Evolutionary conservation across 2,888 invertebrate genomes (phyloP), one percentile per base, ranked within the genome.

Genomic region (Dione juno): DNA sequence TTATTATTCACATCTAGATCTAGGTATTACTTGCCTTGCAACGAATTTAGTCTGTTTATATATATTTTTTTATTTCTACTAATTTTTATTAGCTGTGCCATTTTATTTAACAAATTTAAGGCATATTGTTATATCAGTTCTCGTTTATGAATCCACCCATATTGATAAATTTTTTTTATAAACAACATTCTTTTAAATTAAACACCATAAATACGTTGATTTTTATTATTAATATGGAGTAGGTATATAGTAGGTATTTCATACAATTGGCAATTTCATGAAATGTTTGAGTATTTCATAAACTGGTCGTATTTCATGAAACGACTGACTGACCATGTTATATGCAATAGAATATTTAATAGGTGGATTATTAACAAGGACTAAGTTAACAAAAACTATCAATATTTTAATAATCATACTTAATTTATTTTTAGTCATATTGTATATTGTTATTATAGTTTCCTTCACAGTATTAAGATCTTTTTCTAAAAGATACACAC

Each of bases 11-110:
- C 80, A 78, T 79, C 77, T 77, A 77, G 76, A 78, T 77, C 74
- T 80, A 78, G 43, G 11, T 63, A 19, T 54, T 63, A 86, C 88
- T 90, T 90, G 90, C 90, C 90, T 87, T 82, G 75, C 81, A 84
- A 89, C 90, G 90, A 90, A 90, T 90, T 90, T 90, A 90, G 64
- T 35, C 81, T 84, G 79, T 67, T 59, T 68, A 64, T 70, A 28
- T 68, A 64, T 70, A 70, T 70, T 66, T 74, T n/a, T 75, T 70
- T 77, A 77, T 82, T 79, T 71, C 74, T 81, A 41, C 40, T 61
- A 40, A 69, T 21, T 1, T 66, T 43, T 68, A 53, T 66, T 82
- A 80, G 75, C 79, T 79, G 86, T 85, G 84, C 84, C 83, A 71
- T 71, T 70, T 70, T 58, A 35, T 67, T 63, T 63, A 64, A 69